Base-by-base conservation (phyloP, 2,888 invertebrate species). In the Cryptophagus acutangulus region DNA sequence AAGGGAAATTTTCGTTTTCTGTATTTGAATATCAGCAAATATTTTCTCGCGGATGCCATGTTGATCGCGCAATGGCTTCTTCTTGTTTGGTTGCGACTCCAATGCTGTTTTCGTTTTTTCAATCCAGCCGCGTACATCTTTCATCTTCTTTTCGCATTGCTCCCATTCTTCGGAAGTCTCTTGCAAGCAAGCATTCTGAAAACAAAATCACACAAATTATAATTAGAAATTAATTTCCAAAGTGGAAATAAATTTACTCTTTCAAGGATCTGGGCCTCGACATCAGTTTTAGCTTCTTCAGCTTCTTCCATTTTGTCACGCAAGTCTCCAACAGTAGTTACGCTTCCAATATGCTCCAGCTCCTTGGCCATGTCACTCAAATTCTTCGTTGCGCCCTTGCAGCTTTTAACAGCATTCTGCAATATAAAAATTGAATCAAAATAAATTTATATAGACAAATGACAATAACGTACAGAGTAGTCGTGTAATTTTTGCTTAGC, bases 111-210 rank as follows among this genome's bases (percentile, higher is more conserved):
- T 76, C 5, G 91, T 84, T 61, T 91, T 91, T 46, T 93, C 92
- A 55, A 93, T 80, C 92, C 93, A 95, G 51, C 77, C 76, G 45
- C 82, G 82, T 31, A 89, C 87, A 56, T 94, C 93, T 67, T 88
- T 87, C 67, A 94, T 79, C 69, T 95, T 94, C 67, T 81, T 86
- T 70, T 94, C 93, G 71, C 92, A 94, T 69, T 94, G 88, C 66
- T 93, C 92, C 90, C 94, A 94, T 73, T 94, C 93, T 66, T 93
- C 92, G 33, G 87, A 84, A 37, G 91, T 82, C 72, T 94, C 94
- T 76, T 89, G 88, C 44, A 94, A 75, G 54, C 91, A 72, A 31
- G 88, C 85, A 65, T 87, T 86, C 90, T 90, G 70, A 47, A 77
- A 75, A 30, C 40, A 17, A 29, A 41, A 31, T 33, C 30, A 20